phyloP scores from a whole-genome alignment of 2,888 invertebrate species.

The Ctenicera cuprea region DNA sequence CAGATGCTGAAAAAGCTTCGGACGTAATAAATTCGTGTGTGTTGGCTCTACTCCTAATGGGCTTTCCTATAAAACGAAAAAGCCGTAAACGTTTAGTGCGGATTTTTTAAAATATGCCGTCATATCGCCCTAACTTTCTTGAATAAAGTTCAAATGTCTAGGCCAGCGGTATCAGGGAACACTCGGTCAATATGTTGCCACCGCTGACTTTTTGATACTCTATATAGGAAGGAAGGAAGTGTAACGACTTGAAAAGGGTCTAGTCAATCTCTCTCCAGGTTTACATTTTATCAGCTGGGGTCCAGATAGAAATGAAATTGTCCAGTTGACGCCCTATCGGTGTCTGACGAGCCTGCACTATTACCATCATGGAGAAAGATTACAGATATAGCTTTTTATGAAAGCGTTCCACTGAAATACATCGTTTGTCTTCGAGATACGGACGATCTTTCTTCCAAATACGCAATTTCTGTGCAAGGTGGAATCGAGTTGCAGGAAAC shows the following conservation, averaged over 20 bases:
- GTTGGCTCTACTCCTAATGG: constrained; percentile 28
- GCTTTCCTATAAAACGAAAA: constrained; percentile 32
- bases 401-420: constrained; percentile 39
- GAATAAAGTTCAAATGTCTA: constrained; percentile 42
- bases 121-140: constrained; percentile 25
- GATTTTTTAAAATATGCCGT: constrained; percentile 34
- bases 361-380: constrained; percentile 43
- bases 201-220: constrained; percentile 45
- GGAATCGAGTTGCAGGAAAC: constrained; percentile 15
- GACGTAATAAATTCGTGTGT: constrained; percentile 22
- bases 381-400: constrained; percentile 46
- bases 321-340: constrained; percentile 40
- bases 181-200: constrained; percentile 48
- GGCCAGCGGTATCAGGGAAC: constrained; percentile 34
- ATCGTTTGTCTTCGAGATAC: constrained; percentile 44
- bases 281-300: constrained; percentile 45
- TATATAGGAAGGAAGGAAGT: constrained; percentile 42
- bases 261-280: constrained; percentile 45
- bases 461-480: constrained; percentile 31
- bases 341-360: constrained; percentile 37
- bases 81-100: constrained; percentile 12
- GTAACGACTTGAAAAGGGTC: constrained; percentile 48
- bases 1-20: not conserved
- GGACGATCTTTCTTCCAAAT: constrained; percentile 41
- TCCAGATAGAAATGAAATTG: constrained; percentile 46